These are phyloP conservation scores for Caenorhabditis afra DNA, from an alignment of 2,888 invertebrate genomes.

Conservation along the genomic window DNA sequence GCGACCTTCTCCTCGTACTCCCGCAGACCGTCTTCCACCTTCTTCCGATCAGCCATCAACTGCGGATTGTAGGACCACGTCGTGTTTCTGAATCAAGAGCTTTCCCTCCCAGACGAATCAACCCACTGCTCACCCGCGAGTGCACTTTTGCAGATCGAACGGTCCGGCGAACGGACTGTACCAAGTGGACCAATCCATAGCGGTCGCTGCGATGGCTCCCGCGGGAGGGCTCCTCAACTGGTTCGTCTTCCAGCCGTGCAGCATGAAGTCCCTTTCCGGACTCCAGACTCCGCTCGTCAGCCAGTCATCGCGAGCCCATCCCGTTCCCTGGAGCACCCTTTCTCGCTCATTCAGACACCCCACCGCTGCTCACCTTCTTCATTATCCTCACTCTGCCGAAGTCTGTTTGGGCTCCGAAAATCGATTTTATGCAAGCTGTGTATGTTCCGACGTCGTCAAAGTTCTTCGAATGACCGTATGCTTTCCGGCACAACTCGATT, in stretches of 20 bases:
- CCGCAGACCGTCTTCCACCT: constrained; percentile 1
- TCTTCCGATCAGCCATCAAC: constrained; percentile 1
- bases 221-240: constrained; percentile 5
- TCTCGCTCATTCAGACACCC: background rate
- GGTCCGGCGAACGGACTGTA: constrained; percentile 25
- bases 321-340: constrained; percentile 25
- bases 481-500: constrained; percentile 40
- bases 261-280: constrained; percentile 62
- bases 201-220: background rate
- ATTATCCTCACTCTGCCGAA: constrained; percentile 57
- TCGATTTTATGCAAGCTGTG: constrained; percentile 66
- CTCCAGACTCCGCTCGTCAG: constrained; percentile 63
- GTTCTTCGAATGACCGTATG: constrained; percentile 52
- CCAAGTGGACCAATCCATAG: constrained; percentile 10
- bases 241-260: constrained; percentile 66
- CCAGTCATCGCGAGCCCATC: constrained; percentile 68
- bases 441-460: constrained; percentile 66
- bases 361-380: constrained; percentile 40
- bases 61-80: constrained; percentile 19
- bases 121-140: constrained; percentile 7
- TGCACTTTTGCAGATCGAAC: constrained; percentile 17
- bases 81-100: constrained; percentile 25
- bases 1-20: constrained; percentile 17
- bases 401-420: constrained; percentile 40
- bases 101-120: background rate